These are phyloP conservation scores for Eurytoma californica DNA, from an alignment of 2,888 invertebrate genomes.

Conservation along the genomic window DNA sequence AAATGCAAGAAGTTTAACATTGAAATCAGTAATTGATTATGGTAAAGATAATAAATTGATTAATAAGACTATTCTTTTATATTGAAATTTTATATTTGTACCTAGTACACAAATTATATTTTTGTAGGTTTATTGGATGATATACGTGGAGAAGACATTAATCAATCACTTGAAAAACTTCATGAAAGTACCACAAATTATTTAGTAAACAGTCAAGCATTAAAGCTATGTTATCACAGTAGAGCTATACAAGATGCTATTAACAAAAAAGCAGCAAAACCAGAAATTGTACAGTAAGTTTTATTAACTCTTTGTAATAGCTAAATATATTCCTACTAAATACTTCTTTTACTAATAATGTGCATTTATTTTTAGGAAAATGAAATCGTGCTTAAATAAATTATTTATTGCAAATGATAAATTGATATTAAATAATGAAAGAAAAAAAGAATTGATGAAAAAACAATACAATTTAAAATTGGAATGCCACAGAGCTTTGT, in stretches of 20 bases:
- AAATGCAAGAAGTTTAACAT: conserved; percentile 58
- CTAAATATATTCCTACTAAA: conserved; percentile 5
- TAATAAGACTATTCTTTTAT: too few species aligned
- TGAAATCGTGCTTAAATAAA: conserved; percentile 52
- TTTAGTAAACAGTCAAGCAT: conserved; percentile 53
- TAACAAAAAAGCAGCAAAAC: conserved; percentile 43
- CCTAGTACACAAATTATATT: too few species aligned
- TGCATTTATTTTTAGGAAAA: conserved; percentile 56
- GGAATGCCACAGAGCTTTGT: conserved; percentile 59
- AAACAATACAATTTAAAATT: conserved; percentile 58
- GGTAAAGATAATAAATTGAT: conserved; percentile 55
- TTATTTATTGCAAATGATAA: conserved; percentile 59
- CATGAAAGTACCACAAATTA: conserved; percentile 50
- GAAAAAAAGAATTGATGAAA: conserved; percentile 51
- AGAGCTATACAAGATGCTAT: conserved; percentile 58
- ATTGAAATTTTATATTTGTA: too few species aligned
- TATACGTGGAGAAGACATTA: conserved; percentile 10
- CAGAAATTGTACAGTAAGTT: conserved; percentile 57
- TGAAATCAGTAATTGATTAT: conserved; percentile 54
- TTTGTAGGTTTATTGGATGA: background rate
- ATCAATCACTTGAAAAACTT: conserved; percentile 44
- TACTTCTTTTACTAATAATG: background rate
- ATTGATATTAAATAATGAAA: conserved; percentile 48
- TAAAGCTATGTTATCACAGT: conserved; percentile 59
- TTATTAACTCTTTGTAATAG: background rate